Conservation (phyloP, 2,797 vertebrate species). For the Poeciliopsis presidionis region DNA sequence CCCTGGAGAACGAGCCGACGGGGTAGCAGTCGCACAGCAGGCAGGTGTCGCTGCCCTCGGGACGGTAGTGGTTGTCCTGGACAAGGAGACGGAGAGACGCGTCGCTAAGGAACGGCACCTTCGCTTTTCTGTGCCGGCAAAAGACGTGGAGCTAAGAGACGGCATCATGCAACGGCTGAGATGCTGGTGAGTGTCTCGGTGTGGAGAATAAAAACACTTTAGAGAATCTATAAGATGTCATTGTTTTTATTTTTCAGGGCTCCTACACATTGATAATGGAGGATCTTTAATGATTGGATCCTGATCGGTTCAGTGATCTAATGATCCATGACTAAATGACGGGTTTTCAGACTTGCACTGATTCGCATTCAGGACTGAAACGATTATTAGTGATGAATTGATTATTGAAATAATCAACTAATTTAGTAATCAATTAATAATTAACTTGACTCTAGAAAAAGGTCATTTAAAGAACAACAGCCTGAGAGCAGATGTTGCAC, state of each 20-base stretch:
- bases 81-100: slow-evolving; percentile 25
- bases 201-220: neutral
- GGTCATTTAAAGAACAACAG: too few relatives aligned
- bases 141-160: slow-evolving; percentile 1
- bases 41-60: slow-evolving; percentile 80
- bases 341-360: neutral
- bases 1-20: slow-evolving; percentile 89
- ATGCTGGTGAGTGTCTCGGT: neutral
- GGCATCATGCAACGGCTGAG: slow-evolving; percentile 19
- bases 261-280: neutral
- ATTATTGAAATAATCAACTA: too few relatives aligned
- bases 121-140: slow-evolving; percentile 3
- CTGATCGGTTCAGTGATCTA: neutral
- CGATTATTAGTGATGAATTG: too few relatives aligned
- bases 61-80: slow-evolving; percentile 94
- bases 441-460: too few relatives aligned
- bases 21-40: slow-evolving; percentile 93
- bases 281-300: neutral
- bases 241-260: neutral
- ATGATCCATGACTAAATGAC: too few relatives aligned
- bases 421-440: too few relatives aligned
- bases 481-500: too few relatives aligned
- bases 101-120: slow-evolving; percentile 10
- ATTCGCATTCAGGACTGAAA: neutral
- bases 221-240: neutral